These are phyloP conservation scores for Sebastes diploproa DNA, from an alignment of 2,797 vertebrate species.

Conservation along the genomic window DNA sequence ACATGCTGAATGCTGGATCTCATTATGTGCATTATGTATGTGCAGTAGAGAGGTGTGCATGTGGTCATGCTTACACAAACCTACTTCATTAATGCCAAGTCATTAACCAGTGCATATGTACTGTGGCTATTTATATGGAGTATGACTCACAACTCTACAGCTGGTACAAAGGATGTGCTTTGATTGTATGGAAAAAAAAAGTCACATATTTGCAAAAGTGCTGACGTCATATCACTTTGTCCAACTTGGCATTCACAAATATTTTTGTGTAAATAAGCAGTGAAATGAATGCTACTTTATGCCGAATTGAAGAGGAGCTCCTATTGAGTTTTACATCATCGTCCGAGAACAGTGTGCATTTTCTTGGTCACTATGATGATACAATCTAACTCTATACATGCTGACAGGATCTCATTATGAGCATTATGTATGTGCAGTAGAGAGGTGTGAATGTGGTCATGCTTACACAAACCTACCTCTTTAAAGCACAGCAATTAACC, in stretches of 20 bases:
- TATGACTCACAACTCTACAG: neutral
- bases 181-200: neutral
- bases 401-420: neutral
- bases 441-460: neutral
- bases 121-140: neutral
- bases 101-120: neutral
- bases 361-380: neutral
- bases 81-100: neutral
- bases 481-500: neutral
- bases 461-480: neutral
- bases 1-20: neutral
- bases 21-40: neutral
- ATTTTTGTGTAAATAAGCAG: neutral
- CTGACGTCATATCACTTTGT: neutral
- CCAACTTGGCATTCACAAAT: neutral
- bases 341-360: accelerated
- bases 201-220: neutral
- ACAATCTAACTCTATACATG: no score
- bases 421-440: neutral
- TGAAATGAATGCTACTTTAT: accelerated
- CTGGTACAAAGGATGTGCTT: neutral
- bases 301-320: neutral
- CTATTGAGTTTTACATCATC: accelerated
- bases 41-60: neutral
- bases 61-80: neutral